Evolutionary conservation across 1,140 invertebrate species (phyloP).

Genomic region (Delia radicum): DNA sequence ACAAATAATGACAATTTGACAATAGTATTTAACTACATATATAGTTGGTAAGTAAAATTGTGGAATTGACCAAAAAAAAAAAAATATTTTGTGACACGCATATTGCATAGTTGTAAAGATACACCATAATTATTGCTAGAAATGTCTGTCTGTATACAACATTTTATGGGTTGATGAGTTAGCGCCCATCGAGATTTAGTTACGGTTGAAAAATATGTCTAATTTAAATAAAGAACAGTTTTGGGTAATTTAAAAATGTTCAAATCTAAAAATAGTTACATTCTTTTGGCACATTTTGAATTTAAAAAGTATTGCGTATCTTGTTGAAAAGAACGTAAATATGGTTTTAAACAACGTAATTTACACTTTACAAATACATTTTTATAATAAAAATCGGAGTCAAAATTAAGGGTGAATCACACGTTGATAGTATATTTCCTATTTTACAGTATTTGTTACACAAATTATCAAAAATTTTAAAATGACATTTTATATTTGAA

Average conservation of each 20-base stretch:
- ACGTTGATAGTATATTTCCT: too few species aligned
- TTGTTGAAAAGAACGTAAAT: too few species aligned
- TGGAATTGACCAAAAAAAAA: background rate
- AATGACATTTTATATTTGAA: too few species aligned
- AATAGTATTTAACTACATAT: background rate
- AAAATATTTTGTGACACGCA: background rate
- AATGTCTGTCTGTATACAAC: background rate
- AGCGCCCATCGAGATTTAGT: background rate
- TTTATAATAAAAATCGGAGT: too few species aligned
- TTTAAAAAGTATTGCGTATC: too few species aligned
- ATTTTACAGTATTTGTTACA: too few species aligned
- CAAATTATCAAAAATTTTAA: too few species aligned
- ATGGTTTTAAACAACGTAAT: too few species aligned
- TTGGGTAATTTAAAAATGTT: background rate
- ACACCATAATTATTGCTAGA: background rate
- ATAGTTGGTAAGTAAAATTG: background rate
- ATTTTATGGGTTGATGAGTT: background rate
- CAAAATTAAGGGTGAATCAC: too few species aligned
- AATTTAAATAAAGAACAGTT: background rate
- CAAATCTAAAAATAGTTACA: too few species aligned
- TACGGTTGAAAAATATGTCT: background rate
- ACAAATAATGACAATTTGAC: constrained; percentile 2
- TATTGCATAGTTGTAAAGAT: background rate
- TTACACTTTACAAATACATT: too few species aligned
- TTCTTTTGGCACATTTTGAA: too few species aligned